Evolutionary conservation across 2,113 vertebrate species (phyloP).

Genomic region (Poicephalus meyeri): DNA sequence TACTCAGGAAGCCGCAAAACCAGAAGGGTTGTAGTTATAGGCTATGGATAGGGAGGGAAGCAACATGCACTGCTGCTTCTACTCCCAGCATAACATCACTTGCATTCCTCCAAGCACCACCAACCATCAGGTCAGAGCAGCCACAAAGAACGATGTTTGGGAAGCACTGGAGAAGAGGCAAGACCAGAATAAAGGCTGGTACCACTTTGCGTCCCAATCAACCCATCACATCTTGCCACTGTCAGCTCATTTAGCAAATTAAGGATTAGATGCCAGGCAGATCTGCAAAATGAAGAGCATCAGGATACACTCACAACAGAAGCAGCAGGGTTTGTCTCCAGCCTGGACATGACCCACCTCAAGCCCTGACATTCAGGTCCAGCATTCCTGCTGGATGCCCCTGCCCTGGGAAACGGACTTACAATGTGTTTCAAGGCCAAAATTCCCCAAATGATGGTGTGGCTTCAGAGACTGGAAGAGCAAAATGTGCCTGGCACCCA

Average conservation of each 20-base stretch:
- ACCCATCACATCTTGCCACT: background rate
- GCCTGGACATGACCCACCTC: no score
- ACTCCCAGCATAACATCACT: background rate
- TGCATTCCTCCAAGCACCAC: background rate
- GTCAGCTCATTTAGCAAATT: background rate
- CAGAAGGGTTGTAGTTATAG: accelerated
- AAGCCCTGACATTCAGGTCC: background rate
- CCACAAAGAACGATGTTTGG: background rate
- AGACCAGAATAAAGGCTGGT: background rate
- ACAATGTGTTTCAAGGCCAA: background rate
- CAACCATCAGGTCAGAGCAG: accelerated
- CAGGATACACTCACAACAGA: background rate
- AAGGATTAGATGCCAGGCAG: background rate
- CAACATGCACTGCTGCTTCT: background rate
- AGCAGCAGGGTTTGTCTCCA: background rate
- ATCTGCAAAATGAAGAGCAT: background rate
- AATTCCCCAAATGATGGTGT: background rate
- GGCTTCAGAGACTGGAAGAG: background rate
- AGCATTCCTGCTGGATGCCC: background rate
- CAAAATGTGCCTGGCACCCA: background rate
- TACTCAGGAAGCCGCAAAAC: background rate
- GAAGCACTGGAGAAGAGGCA: background rate
- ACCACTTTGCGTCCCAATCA: background rate
- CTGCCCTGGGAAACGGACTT: background rate
- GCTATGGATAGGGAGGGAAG: background rate